Base-by-base conservation (phyloP, 2,797 vertebrate genomes). In the Brachyalestes nurse region DNA sequence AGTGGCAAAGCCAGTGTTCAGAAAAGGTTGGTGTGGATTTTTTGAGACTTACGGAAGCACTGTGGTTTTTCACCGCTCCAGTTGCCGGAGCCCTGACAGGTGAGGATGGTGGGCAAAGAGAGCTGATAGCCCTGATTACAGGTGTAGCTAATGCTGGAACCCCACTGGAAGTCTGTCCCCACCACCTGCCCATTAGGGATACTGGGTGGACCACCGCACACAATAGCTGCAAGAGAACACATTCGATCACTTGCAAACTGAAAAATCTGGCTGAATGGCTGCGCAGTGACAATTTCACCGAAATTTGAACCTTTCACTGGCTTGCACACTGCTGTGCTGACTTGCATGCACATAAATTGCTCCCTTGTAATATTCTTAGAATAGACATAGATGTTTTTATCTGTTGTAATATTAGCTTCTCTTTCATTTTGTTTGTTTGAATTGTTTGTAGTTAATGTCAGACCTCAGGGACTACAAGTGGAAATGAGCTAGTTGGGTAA, bases 101-200 rank as follows among this genome's bases (percentile, higher is more conserved):
- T 99, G 81, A 99, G 93, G 86, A 98, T 92, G 0, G 97, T 97
- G 0, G 98, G 97, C 69, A 99, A 91, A 61, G 98, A 99, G n/a
- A 99, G 96, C 92, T 99, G 98, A 88, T 98, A 99, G 1, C 98
- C 98, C 87, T 99, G 97, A 78, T 97, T 94, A 85, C 98, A 99
- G 82, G 95, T 89, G 0, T 98, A 99, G 84, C 96, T 98, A 84
- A 98, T 91, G 0, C 97, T 99, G 3, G 97, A 95, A 66, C 98
- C 98, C 98, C 98, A 99, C 84, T 87, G 94, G 91, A 98, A 97
- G 81, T 98, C 97, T 0, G 96, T 94, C 6, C 98, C 97, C 64
- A 99, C 94, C 13, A 97, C 95, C 67, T 97, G 97, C 67, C 97
- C 98, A 0, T 99, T 99, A 38, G 97, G 96, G 81, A 99, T 91